These are phyloP conservation scores for Caenorhabditis latens DNA, from an alignment of 1,140 invertebrate genomes.

Conservation along the genomic window DNA sequence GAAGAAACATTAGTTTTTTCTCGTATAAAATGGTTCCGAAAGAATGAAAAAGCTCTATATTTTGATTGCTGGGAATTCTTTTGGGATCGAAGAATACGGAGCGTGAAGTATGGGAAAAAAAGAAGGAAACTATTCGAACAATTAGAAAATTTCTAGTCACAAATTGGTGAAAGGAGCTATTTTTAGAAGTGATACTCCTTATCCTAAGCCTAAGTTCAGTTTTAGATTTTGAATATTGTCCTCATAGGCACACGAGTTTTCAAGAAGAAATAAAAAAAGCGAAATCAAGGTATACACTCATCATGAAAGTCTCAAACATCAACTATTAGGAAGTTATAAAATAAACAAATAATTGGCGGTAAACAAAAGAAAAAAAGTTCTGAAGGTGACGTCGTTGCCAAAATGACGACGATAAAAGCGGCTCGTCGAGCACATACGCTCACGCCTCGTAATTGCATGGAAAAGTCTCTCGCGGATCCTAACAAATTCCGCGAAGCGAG, in stretches of 20 bases:
- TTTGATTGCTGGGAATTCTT: background rate
- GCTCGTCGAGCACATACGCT: background rate
- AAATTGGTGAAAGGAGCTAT: no score
- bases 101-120: no score
- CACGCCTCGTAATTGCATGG: conserved; percentile 5
- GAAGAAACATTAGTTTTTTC: background rate
- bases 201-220: no score
- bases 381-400: background rate
- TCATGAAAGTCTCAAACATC: background rate
- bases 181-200: no score
- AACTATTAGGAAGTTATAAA: background rate
- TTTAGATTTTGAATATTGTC: no score
- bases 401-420: conserved; percentile 33
- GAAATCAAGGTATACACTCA: background rate
- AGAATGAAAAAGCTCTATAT: background rate
- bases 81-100: no score
- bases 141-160: no score
- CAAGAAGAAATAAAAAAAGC: no score
- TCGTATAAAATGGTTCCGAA: no score
- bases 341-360: background rate
- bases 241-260: no score
- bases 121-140: no score
- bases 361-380: conserved; percentile 1
- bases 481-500: conserved; percentile 7
- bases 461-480: conserved; percentile 13